Evolutionary conservation across 1,140 invertebrate genomes (phyloP), one percentile per base, ranked within the genome.

Genomic region (Araneus ventricosus): DNA sequence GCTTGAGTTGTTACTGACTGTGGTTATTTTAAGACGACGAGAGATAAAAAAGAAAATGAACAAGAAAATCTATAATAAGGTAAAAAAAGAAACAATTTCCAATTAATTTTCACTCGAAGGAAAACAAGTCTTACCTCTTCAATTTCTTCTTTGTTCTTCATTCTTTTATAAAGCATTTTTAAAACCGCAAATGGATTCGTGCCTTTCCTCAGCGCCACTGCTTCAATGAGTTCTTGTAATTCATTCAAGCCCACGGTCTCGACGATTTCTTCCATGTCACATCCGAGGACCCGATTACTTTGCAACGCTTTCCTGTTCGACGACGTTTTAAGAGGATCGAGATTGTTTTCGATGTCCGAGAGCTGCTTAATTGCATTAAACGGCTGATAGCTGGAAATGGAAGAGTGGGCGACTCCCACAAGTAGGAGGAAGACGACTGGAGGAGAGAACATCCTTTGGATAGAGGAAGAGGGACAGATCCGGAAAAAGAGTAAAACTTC

Each of bases 91-190:
- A 24, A 63, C 20, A n/a, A 24, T 63, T 5, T n/a, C 8, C n/a
- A 63, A 63, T 22, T 63, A 24, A 63, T 20, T 63, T 70, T 17
- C 8, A 70, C 8, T 0, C 27, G 1, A 30, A 70, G 8, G n/a
- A 34, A 30, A 30, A n/a, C 4, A 34, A 90, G 30, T 59, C 52
- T 90, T 90, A 82, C 89, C 34, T 92, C 63, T 85, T 85, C 80
- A 5, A 70, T 34, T 17, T 92, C 59, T 24, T 86, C 80, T 14
- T 86, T 85, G 24, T 22, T 92, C n/a, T 85, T 92, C n/a, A 85
- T 85, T 10, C 80, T 92, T 86, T 57, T 61, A 30, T 92, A 59
- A 20, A 92, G 61, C 24, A 67, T 67, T 30, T 34, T 85, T 27
- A 92, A 45, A 10, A 92, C 5, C 20, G 82, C 59, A 37, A 63